Base-by-base conservation (phyloP, 1,140 invertebrate species). In the Microplitis mediator region DNA sequence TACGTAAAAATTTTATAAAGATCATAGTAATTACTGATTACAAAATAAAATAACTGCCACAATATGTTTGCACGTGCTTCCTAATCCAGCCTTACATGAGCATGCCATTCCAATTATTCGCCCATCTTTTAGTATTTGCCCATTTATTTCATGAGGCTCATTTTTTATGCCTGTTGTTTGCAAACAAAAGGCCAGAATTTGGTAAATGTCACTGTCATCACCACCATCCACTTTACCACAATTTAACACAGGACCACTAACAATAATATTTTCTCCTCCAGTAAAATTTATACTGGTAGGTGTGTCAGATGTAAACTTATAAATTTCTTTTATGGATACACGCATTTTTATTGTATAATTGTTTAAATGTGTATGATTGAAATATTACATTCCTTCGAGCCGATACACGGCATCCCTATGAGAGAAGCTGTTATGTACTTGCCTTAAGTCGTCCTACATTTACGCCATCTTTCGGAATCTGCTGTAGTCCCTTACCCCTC, bases 1-100 rank as follows among this genome's bases (percentile, higher is more conserved):
- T 23, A 23, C 1, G 4, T 1, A 54, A 54, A n/a, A 54, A 54
- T 23, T 23, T 23, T 23, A n/a, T 4, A 4, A 54, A 54, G 11
- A 54, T 54, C 4, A 54, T 39, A 4, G 8, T 54, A 54, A n/a
- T n/a, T 54, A 54, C 51, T 4, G 51, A 11, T 54, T n/a, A 35
- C 14, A 69, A 52, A 69, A 65, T 8, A 70, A 51, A 16, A 71
- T 50, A 23, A 61, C 62, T 65, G 71, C 67, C 52, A 75, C 39
- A n/a, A 70, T 60, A 71, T 73, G 71, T 45, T 75, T 75, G 54
- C 71, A 75, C 45, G 61, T 60, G 51, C 61, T 62, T 36, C 71
- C 60, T 56, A 72, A 67, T 14, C 74, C 74, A 39, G 74, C 71
- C 35, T 65, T 69, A 45, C 74, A 72, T 3, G 74, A 54, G 13